Conservation (phyloP, 2,113 vertebrate species). For the Nyctereutes procyonoides region DNA sequence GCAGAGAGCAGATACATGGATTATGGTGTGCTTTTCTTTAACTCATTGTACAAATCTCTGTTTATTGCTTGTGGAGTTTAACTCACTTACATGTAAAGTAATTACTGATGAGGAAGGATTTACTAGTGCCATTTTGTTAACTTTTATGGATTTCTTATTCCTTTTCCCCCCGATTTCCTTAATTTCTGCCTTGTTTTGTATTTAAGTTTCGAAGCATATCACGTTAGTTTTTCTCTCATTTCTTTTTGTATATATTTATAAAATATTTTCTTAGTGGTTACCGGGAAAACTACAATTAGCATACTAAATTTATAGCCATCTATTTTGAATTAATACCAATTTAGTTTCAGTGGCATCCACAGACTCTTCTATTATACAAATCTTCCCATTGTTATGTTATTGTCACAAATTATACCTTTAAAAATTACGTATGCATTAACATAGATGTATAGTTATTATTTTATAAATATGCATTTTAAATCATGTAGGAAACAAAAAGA, state of each 20-base stretch:
- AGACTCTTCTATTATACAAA: neutral
- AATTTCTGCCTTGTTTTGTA: neutral
- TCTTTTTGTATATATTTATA: neutral
- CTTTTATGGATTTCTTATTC: neutral
- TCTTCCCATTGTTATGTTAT: neutral
- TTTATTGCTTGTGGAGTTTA: neutral
- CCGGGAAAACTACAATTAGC: neutral
- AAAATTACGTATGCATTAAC: neutral
- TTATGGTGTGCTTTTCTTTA: neutral
- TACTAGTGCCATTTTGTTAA: neutral
- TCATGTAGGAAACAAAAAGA: neutral
- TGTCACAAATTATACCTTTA: neutral
- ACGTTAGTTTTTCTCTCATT: neutral
- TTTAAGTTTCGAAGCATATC: neutral
- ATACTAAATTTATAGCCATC: neutral
- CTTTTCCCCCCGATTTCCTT: neutral
- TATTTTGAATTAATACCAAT: neutral
- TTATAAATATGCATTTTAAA: slow-evolving; percentile 7
- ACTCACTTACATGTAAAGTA: neutral
- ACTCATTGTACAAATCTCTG: neutral
- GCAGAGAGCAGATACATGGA: neutral
- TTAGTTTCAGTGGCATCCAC: neutral
- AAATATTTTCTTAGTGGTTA: slow-evolving; percentile 10
- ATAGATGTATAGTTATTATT: neutral
- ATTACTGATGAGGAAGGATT: neutral